Evolutionary conservation across 53 echinoderm and acorn worm species (phyloP).

Genomic region (Mesocentrotus franciscanus): DNA sequence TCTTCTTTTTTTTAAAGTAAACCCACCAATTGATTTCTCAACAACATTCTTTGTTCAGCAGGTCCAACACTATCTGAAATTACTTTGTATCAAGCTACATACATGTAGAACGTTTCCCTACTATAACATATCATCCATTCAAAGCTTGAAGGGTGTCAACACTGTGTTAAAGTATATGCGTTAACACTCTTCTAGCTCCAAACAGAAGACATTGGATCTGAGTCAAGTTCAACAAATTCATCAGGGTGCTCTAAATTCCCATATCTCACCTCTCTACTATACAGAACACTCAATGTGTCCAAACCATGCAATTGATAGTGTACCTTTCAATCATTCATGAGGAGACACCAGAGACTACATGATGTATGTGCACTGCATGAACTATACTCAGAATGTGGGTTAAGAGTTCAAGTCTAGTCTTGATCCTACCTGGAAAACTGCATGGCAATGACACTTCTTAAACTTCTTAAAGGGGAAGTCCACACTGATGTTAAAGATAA

Average conservation of each 20-base stretch:
- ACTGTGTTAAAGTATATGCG: too few species aligned
- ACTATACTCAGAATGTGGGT: not conserved
- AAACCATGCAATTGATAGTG: not conserved
- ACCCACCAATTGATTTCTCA: not conserved
- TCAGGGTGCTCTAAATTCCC: not conserved
- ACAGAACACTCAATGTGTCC: not conserved
- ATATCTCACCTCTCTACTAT: not conserved
- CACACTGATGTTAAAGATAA: too few species aligned
- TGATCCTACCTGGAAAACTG: not conserved
- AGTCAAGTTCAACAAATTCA: not conserved
- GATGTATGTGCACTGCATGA: not conserved
- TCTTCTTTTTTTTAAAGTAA: not conserved
- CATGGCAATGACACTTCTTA: not conserved
- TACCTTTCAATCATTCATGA: too few species aligned
- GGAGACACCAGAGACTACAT: not conserved
- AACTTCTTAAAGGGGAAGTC: too few species aligned
- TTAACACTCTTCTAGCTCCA: too few species aligned
- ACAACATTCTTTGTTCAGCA: not conserved
- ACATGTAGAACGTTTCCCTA: not conserved
- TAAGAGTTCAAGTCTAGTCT: not conserved
- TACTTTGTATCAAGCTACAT: not conserved
- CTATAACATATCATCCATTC: not conserved
- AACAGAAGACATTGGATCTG: too few species aligned
- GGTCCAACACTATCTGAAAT: not conserved
- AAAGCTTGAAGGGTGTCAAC: too few species aligned